Conservation (phyloP, 2,888 invertebrate species). For the Lydus trimaculatus region DNA sequence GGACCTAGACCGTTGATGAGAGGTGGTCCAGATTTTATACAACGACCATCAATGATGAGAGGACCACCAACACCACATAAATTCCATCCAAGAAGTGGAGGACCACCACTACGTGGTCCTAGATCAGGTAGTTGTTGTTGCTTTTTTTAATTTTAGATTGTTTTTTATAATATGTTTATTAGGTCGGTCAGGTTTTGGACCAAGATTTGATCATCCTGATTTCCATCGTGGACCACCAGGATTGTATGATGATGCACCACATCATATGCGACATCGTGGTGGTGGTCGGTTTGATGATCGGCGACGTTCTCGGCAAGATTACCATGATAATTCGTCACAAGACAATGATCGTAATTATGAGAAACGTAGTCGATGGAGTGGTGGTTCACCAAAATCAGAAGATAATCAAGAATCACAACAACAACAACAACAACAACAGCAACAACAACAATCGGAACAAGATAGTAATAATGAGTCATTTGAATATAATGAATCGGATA, state of each 20-base stretch:
- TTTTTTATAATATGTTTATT: no score
- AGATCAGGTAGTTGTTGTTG: constrained; percentile 17
- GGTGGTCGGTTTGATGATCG: constrained; percentile 38
- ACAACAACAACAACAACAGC: constrained; percentile 7
- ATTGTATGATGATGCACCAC: constrained; percentile 39
- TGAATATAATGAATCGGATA: constrained; percentile 16
- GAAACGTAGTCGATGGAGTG: constrained; percentile 37
- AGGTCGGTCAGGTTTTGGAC: constrained; percentile 47
- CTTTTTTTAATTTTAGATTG: constrained; percentile 36
- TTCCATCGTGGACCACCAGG: constrained; percentile 49
- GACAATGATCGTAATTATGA: constrained; percentile 27
- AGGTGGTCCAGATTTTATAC: constrained; percentile 48
- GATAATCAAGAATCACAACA: constrained; percentile 1
- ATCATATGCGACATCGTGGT: constrained; percentile 33
- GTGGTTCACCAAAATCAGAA: constrained; percentile 24
- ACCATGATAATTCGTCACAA: constrained; percentile 22
- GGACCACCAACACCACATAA: constrained; percentile 39
- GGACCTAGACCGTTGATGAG: constrained; percentile 41
- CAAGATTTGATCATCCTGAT: constrained; percentile 51
- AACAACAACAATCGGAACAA: constrained; percentile 8
- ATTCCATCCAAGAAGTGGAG: constrained; percentile 48
- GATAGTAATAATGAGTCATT: constrained; percentile 16
- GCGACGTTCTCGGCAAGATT: constrained; percentile 22
- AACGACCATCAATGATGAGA: constrained; percentile 40
- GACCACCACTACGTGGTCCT: constrained; percentile 36